phyloP scores from a whole-genome alignment of 2,888 invertebrate species.

The Agrilus cyanescens region DNA sequence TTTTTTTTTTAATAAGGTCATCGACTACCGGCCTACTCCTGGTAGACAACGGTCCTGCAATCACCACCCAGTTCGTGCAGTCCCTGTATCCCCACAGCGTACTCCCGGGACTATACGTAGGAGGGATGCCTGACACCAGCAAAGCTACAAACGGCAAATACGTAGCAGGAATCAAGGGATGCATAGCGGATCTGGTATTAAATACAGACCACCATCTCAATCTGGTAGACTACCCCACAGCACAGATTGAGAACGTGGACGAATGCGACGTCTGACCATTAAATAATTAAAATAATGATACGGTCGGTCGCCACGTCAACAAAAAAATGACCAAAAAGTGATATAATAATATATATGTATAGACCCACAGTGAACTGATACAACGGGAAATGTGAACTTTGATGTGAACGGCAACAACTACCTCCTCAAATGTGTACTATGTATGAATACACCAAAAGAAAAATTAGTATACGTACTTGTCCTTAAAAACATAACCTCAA shows the following conservation, averaged over 20 bases:
- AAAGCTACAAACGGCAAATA: slow-evolving; percentile 36
- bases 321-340: neutral
- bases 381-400: slow-evolving; percentile 7
- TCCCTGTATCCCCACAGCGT: slow-evolving; percentile 74
- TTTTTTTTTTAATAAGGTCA: no score
- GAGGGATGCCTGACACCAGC: slow-evolving; percentile 37
- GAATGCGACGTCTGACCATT: slow-evolving; percentile 27
- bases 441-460: no score
- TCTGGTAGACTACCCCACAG: slow-evolving; percentile 38
- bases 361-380: neutral
- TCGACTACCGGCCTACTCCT: slow-evolving; percentile 53
- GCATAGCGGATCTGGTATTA: slow-evolving; percentile 49
- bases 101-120: slow-evolving; percentile 80
- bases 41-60: slow-evolving; percentile 77
- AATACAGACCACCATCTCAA: slow-evolving; percentile 47
- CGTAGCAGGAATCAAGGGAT: slow-evolving; percentile 45
- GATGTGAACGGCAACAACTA: slow-evolving; percentile 1
- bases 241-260: slow-evolving; percentile 34
- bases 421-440: no score
- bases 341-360: no score
- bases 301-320: neutral
- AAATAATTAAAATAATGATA: slow-evolving; percentile 1
- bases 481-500: no score
- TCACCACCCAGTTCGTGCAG: slow-evolving; percentile 73
- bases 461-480: no score